Base-by-base conservation (phyloP, 2,113 vertebrate species). In the Passer domesticus region DNA sequence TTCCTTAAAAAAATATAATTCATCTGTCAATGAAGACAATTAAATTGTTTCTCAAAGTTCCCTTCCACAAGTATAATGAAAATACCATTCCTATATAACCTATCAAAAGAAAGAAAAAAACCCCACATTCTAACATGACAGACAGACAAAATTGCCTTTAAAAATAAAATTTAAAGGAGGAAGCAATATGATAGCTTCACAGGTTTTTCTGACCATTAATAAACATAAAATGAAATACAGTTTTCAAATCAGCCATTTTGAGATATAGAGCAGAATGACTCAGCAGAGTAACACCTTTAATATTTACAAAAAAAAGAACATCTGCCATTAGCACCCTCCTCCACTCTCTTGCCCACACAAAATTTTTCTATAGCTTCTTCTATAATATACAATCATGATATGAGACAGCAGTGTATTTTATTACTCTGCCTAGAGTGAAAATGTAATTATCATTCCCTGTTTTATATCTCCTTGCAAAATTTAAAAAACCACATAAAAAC, bases 371-470 rank as follows among this genome's bases (percentile, higher is more conserved):
- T 59, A 53, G 20, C 81, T 75, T 59, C 56, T 87, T 90, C 92
- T 84, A 95, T 79, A 94, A 78, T 83, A 95, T 83, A 35, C 92
- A 94, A 94, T 69, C 15, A 87, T 52, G 47, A 79, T 46, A 92
- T 44, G 47, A 96, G 75, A 95, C 43, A 15, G 22, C 37, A 78
- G 31, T 37, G 15, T 59, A 70, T 95, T 94, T 83, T 74, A 16
- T 59, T 52, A 69, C 43, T 62, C 31, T 60, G 35, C 13, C 11
- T 62, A 47, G 31, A 67, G 8, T 39, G 73, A 84, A 91, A 92
- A 89, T 28, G 50, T 39, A 50, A 69, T 83, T 64, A 60, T 55
- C 14, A n/a, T 56, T 64, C 53, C 23, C 17, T 50, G 33, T 47
- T 87, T 72, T 47, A 39, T 33, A 82, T 50, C 22, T 55, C 30